Conservation (phyloP, 2,113 vertebrate genomes). For the Chiloscyllium plagiosum region DNA sequence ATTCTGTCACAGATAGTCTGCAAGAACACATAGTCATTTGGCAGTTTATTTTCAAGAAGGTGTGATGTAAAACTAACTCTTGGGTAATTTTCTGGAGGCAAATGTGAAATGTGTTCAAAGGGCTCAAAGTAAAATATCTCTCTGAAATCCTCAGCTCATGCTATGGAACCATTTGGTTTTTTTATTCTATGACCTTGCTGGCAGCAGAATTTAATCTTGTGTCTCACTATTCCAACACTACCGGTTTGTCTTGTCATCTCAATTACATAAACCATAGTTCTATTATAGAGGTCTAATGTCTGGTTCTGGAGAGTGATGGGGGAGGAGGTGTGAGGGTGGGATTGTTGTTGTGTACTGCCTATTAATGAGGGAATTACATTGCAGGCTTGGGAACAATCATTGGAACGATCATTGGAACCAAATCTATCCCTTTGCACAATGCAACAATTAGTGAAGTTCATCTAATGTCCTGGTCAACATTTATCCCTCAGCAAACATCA, state of each 20-base stretch:
- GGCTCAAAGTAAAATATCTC: background rate
- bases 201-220: background rate
- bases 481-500: background rate
- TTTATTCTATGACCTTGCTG: background rate
- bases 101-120: background rate
- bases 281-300: background rate
- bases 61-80: background rate
- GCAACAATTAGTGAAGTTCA: background rate
- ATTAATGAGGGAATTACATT: background rate
- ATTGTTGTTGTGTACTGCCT: background rate
- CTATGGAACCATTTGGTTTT: background rate
- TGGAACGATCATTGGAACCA: background rate
- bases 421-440: background rate
- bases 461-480: background rate
- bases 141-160: background rate
- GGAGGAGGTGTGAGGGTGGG: too few relatives aligned
- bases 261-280: background rate
- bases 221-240: background rate
- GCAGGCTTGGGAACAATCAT: background rate
- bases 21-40: too few relatives aligned
- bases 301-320: too few relatives aligned
- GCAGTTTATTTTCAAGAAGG: too few relatives aligned
- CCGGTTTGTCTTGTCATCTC: constrained; percentile 6
- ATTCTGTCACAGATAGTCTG: background rate
- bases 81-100: background rate